Evolutionary conservation across 2,797 vertebrate species (phyloP), one percentile per base, ranked within the genome.

Genomic region (Acanthopagrus latus): DNA sequence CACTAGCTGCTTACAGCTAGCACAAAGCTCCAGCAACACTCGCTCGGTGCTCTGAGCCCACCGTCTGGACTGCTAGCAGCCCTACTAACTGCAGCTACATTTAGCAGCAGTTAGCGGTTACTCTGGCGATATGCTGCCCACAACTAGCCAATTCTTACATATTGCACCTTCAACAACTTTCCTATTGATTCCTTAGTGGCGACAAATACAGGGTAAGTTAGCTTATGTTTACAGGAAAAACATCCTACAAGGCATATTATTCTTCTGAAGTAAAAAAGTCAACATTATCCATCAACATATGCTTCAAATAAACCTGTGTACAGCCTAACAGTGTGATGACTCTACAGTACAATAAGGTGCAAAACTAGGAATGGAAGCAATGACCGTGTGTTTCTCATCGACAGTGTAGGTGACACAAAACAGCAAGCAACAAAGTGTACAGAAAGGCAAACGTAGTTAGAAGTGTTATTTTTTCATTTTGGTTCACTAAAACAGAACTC

Each of bases 291-390:
- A 58, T 62, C 10, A 68, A 73, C 23, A 11, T 33, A n/a, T 29
- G 25, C 46, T 21, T 73, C 50, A 81, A 80, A 80, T 73, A 48
- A 79, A 68, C 25, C 63, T 71, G 41, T 68, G 44, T 79, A 78
- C 21, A 64, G 56, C n/a, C 33, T 43, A 72, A 84, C 88, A 92
- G 90, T 92, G 86, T 87, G 44, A 82, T 23, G 85, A 94, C 90
- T 87, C 60, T 54, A 83, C 75, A 81, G 77, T 81, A 86, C 64
- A 54, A 58, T 75, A 83, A 88, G 76, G 78, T 89, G 85, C 84
- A 50, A 29, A 29, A 71, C 70, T 66, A 81, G 76, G 59, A 69
- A 84, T 74, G 52, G 41, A 78, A 75, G 64, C 38, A 74, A 66
- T 65, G 64, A 67, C 67, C 10, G 8, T 72, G 64, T 56, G 8